Base-by-base conservation (phyloP, 2,888 invertebrate genomes). In the Himalopsyche japonica region DNA sequence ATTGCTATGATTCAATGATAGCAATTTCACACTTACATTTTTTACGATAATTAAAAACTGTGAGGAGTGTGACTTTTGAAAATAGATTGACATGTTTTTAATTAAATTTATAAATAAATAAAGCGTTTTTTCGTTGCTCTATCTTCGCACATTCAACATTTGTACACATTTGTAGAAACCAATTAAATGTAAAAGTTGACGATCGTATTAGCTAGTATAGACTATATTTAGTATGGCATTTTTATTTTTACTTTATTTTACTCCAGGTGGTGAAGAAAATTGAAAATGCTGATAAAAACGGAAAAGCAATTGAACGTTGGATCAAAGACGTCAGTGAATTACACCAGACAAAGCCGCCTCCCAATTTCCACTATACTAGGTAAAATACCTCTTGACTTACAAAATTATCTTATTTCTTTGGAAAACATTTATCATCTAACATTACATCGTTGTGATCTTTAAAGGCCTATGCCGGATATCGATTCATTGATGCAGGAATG, bases 221-320 rank as follows among this genome's bases (percentile, higher is more conserved):
- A n/a, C n/a, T n/a, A n/a, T n/a, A n/a, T 43, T 15, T 43, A 6
- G 37, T 37, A 37, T 8, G 8, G 10, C 7, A 37, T 8, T 27
- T 70, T 32, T 15, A 77, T 0, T 77, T 24, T 1, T 20, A 37
- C 20, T 0, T 20, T 20, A 47, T 32, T 37, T 30, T 78, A 20
- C 89, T 89, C 12, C 89, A 94, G 95, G 90, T 95, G 80, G 95
- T 97, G 7, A 97, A 97, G 90, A 95, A 95, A 89, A 92, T 98
- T 79, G 95, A 95, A 47, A 94, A 96, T 88, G 96, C 97, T 0
- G 98, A 98, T 88, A 95, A 95, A 90, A 96, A 97, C 87, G 92
- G 95, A 0, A 98, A 98, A 90, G 95, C 97, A 34, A 97, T 99
- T 85, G 98, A 99, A 87, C 96, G 97, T 87, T 99, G 99, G 99